Evolutionary conservation across 2,113 vertebrate species (phyloP).

Genomic region (Pteropus alecto): DNA sequence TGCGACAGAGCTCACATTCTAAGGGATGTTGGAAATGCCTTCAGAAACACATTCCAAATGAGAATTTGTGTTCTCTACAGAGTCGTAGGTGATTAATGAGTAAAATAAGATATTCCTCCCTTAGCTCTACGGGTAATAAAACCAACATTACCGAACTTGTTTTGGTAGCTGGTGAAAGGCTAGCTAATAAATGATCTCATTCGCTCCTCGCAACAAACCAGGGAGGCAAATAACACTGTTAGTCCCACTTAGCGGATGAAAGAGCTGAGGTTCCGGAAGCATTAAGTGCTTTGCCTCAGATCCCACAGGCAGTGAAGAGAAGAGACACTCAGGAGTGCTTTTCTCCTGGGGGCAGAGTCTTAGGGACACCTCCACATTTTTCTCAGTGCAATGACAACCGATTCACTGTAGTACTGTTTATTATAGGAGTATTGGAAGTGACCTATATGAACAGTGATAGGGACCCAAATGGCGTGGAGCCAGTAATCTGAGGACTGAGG

Average conservation of each 20-base stretch:
- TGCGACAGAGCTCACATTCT: not conserved
- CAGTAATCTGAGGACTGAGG: not conserved
- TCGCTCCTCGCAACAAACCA: slow-evolving; percentile 26
- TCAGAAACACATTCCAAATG: slow-evolving; percentile 7
- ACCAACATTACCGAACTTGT: slow-evolving; percentile 37
- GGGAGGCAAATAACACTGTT: not conserved
- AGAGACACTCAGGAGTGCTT: not conserved
- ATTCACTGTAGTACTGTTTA: not conserved
- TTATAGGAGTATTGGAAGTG: not conserved
- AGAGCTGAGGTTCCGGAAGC: not conserved
- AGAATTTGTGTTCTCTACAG: not conserved
- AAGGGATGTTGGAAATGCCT: not conserved
- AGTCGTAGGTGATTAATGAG: slow-evolving; percentile 47
- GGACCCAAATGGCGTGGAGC: not conserved
- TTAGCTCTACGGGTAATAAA: slow-evolving; percentile 48
- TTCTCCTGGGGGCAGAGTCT: not conserved
- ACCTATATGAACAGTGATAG: not conserved
- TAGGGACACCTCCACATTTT: not conserved
- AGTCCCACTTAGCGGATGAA: slow-evolving; percentile 51
- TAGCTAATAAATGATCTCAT: slow-evolving; percentile 57
- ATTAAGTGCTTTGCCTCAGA: not conserved
- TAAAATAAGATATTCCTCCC: slow-evolving; percentile 4
- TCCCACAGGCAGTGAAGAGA: not conserved
- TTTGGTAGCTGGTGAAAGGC: slow-evolving; percentile 51
- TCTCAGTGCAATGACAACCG: not conserved